phyloP scores from a whole-genome alignment of 2,113 vertebrate genomes.

The Morone chrysops region DNA sequence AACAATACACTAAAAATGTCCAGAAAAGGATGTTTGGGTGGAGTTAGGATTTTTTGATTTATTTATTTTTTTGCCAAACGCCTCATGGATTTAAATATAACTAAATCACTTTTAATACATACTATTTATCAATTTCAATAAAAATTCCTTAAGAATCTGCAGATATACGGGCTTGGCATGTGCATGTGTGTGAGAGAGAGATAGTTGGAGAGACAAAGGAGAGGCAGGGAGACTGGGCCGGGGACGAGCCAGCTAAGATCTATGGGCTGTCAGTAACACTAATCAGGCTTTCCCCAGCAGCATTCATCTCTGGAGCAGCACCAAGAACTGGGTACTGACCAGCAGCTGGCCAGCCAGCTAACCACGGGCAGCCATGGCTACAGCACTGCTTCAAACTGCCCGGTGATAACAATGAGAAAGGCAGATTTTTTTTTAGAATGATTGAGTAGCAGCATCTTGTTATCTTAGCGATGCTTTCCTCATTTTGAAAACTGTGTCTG shows the following conservation, averaged over 20 bases:
- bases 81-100: neutral
- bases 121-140: neutral
- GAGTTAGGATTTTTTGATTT: too few species aligned
- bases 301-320: constrained; percentile 75
- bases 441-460: neutral
- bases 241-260: constrained; percentile 65
- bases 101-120: neutral
- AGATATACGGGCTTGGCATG: neutral
- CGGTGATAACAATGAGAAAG: constrained; percentile 1
- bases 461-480: constrained; percentile 6
- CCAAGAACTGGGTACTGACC: constrained; percentile 59
- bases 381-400: constrained; percentile 16
- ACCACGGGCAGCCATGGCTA: constrained; percentile 43
- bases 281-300: constrained; percentile 74
- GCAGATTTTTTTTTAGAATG: constrained; percentile 9
- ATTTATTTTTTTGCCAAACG: neutral
- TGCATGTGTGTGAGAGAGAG: constrained; percentile 20
- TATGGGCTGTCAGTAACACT: constrained; percentile 78
- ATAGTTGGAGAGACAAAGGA: constrained; percentile 40
- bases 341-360: constrained; percentile 48
- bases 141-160: neutral
- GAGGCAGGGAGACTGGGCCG: constrained; percentile 18
- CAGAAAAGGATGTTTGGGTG: neutral
- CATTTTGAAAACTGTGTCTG: constrained; percentile 13
- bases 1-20: neutral